Base-by-base conservation (phyloP, 2,888 invertebrate species). In the Dynastes tityus region DNA sequence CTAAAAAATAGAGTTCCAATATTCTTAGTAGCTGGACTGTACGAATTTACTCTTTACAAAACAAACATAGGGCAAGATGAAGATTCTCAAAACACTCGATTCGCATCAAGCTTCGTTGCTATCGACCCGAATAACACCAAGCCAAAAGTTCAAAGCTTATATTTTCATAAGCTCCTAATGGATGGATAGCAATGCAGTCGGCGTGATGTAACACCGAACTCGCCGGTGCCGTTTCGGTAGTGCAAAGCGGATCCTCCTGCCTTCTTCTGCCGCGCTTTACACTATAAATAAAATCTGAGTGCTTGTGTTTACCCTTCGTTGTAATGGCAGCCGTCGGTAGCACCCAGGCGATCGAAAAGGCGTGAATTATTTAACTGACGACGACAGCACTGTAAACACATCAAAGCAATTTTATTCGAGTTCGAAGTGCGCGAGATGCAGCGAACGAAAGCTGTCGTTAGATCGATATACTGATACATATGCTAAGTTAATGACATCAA, bases 351-450 rank as follows among this genome's bases (percentile, higher is more conserved):
- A 65, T 37, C 16, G 40, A 22, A 67, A 45, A 67, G 45, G 65
- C 45, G 65, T 67, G 65, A 67, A 67, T 67, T 67, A 45, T 67
- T 63, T 67, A 67, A 67, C 65, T 65, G 22, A n/a, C 40, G 40
- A 67, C 45, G 65, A 45, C 63, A 63, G 65, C 40, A 45, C 45
- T 67, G 65, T 29, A 45, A 67, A 67, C 45, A 45, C 40, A 67
- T 67, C 65, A 67, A 67, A 67, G 45, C 8, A 64, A 64, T 64
- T 64, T 64, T 64, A 64, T 64, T 64, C 63, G 32, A 11, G 27
- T 64, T 64, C 63, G 8, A 64, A 37, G 1, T 9, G 63, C 11
- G 2, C 3, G 63, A 29, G 13, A 58, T 58, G 22, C 55, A 58
- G 5, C 55, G 4, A n/a, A 58, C 55, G 5, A 58, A 9, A 58